These are phyloP conservation scores for Caenorhabditis sp. DNA, from an alignment of 2,888 invertebrate genomes.

Conservation along the genomic window DNA sequence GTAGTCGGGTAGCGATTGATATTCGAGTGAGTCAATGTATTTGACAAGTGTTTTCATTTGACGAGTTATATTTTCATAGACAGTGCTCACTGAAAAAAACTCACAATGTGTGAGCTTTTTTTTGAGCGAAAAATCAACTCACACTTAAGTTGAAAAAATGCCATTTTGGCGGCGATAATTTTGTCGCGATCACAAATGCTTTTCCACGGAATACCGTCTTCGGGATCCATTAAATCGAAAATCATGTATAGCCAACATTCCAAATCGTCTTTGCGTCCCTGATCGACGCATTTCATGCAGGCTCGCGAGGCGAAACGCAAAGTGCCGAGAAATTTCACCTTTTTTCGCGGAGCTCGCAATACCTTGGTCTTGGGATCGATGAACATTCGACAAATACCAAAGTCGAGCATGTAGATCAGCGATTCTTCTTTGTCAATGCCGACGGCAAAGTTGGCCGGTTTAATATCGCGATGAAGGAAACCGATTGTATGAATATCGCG, in stretches of 20 bases:
- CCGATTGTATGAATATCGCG: slow-evolving; percentile 42
- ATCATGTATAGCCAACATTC: slow-evolving; percentile 35
- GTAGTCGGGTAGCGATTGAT: slow-evolving; percentile 23
- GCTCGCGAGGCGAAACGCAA: slow-evolving; percentile 43
- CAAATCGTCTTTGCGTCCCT: slow-evolving; percentile 35
- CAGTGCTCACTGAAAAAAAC: slow-evolving; percentile 6
- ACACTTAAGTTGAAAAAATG: slow-evolving; percentile 24
- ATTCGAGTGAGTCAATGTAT: slow-evolving; percentile 17
- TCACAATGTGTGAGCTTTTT: too few species aligned
- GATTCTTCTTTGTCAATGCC: slow-evolving; percentile 26
- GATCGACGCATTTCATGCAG: slow-evolving; percentile 27
- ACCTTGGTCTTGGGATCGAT: slow-evolving; percentile 4
- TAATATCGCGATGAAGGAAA: slow-evolving; percentile 49
- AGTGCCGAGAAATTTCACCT: slow-evolving; percentile 48
- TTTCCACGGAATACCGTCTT: slow-evolving; percentile 38
- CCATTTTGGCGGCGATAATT: slow-evolving; percentile 10
- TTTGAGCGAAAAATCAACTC: too few species aligned
- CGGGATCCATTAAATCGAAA: slow-evolving; percentile 39
- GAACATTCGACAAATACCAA: slow-evolving; percentile 24
- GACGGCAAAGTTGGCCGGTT: slow-evolving; percentile 47
- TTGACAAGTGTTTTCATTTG: slow-evolving; percentile 6
- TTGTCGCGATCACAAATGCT: slow-evolving; percentile 11
- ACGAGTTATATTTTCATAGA: slow-evolving; percentile 6
- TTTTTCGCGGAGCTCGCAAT: slow-evolving; percentile 21
- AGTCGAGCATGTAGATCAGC: slow-evolving; percentile 32